Evolutionary conservation across 2,113 vertebrate species (phyloP), one percentile per base, ranked within the genome.

Genomic region (Anoplopoma fimbria): DNA sequence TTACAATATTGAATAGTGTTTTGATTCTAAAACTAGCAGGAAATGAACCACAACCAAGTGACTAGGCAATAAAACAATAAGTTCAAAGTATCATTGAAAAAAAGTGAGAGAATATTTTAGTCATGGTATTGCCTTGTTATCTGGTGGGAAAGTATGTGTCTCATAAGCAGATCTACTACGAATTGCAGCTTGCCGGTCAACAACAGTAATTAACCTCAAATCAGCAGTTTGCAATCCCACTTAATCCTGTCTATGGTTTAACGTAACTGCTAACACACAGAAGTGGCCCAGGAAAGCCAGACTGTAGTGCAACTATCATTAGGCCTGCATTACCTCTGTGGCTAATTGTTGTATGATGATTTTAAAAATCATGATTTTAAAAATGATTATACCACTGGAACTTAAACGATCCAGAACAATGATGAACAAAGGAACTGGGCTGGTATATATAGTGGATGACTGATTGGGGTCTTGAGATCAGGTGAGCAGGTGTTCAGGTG

Each of bases 181-280:
- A 67, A 36, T 10, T 5, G 21, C 34, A 19, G 51, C 75, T 72
- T 78, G 47, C 25, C 15, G 62, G 70, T 12, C 78, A 78, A 61
- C 45, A 63, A 19, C 2, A 10, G 40, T 57, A 69, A 87, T 80
- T 69, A 65, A 85, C 61, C 15, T 69, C 42, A 23, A 51, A 60
- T 1, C 70, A 47, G n/a, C 27, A 55, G 71, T 34, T 64, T 57
- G 38, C 31, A 74, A 74, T 79, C 79, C 65, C 5, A 57, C n/a
- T 45, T 88, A 81, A 71, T 80, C 78, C 58, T 57, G 14, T 81
- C 19, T 53, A 2, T 64, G 55, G 34, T 69, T 77, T 74, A 77
- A 63, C 67, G 69, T 31, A n/a, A 34, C 75, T 57, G 33, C 17
- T 7, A 14, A 68, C 27, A 15, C 27, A 47, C 19, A 82, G n/a